A percentile compares a stretch with the other conserved stretches of the same genome.
Evolutionary conservation across 2,888 invertebrate genomes (phyloP).

Genomic region (Phania funesta): DNA sequence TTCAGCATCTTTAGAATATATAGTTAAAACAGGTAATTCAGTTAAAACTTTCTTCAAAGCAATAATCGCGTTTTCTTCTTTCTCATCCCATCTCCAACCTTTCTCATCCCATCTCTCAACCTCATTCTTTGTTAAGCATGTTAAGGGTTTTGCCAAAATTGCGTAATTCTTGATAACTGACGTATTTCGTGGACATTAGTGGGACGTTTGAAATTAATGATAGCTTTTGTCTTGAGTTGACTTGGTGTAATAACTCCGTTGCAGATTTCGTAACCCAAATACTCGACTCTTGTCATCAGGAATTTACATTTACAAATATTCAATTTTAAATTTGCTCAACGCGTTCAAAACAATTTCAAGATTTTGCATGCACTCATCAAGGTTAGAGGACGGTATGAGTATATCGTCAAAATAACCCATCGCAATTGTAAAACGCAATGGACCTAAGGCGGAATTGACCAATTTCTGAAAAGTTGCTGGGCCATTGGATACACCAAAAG

Average conservation of each 20-base stretch:
- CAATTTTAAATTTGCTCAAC: constrained; percentile 1
- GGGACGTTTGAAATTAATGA: constrained; percentile 1
- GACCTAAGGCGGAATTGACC: not conserved
- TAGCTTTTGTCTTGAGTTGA: not conserved
- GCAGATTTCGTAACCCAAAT: no score
- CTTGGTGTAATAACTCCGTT: constrained; percentile 2
- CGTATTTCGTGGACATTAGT: constrained; percentile 10
- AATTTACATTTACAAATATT: no score
- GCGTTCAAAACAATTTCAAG: constrained; percentile 6
- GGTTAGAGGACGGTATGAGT: not conserved
- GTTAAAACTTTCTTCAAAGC: not conserved
- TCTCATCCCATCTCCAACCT: not conserved
- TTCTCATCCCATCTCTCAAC: not conserved
- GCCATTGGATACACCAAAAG: constrained; percentile 45
- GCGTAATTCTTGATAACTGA: not conserved
- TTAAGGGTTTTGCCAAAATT: no score
- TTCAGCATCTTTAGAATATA: not conserved
- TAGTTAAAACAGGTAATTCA: not conserved
- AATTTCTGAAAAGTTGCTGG: not conserved
- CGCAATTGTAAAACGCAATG: not conserved
- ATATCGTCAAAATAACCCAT: constrained; percentile 21
- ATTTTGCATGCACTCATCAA: not conserved
- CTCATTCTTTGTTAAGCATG: no score
- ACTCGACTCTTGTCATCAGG: no score
- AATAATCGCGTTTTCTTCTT: not conserved